phyloP scores from a whole-genome alignment of 2,888 invertebrate species.

The Mesorhabditis belari region DNA sequence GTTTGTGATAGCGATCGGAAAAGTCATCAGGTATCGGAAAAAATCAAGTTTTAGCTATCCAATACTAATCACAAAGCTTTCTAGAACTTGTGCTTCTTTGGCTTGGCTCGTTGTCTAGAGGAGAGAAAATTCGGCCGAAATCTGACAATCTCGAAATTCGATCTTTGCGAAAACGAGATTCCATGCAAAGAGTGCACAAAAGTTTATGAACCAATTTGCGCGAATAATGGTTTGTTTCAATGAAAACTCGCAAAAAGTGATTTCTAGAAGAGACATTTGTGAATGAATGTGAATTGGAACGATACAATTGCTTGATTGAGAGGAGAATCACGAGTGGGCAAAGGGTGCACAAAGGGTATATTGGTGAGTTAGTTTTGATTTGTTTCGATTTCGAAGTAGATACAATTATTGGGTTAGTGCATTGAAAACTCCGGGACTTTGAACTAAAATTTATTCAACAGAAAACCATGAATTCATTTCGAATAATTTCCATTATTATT shows the following conservation, averaged over 20 bases:
- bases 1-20: conserved; percentile 31
- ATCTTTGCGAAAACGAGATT: conserved; percentile 22
- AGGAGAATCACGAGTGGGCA: conserved; percentile 17
- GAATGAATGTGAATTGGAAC: conserved; percentile 39
- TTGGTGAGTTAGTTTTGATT: conserved; percentile 34
- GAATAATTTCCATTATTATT: too few species aligned
- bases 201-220: conserved; percentile 38
- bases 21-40: conserved; percentile 19
- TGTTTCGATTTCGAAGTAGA: too few species aligned
- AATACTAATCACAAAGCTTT: conserved; percentile 2
- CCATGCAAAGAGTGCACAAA: conserved; percentile 33
- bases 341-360: conserved; percentile 17
- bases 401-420: too few species aligned
- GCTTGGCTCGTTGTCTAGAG: conserved; percentile 36
- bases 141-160: conserved; percentile 33
- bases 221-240: conserved; percentile 22
- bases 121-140: conserved; percentile 25
- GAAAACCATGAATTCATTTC: too few species aligned
- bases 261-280: conserved; percentile 31
- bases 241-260: conserved; percentile 5
- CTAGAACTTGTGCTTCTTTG: conserved; percentile 45
- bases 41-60: conserved; percentile 5
- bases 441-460: too few species aligned
- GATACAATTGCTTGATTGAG: conserved; percentile 29
- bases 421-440: too few species aligned